These are phyloP conservation scores for Hydrotaea cyrtoneurina DNA, from an alignment of 2,888 invertebrate genomes.

Conservation along the genomic window DNA sequence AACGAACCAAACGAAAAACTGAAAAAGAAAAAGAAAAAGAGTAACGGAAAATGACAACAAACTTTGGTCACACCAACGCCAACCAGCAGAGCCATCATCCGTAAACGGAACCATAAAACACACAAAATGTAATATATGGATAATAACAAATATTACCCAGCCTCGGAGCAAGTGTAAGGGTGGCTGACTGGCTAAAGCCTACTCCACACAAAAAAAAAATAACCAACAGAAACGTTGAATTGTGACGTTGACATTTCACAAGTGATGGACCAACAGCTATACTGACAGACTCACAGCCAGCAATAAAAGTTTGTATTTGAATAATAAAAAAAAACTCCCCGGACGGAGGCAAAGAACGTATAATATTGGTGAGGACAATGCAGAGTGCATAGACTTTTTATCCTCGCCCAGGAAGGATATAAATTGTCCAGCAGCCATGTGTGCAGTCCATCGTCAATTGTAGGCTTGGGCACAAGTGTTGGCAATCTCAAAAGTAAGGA, in stretches of 20 bases:
- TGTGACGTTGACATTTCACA: constrained; percentile 62
- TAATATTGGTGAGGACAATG: neutral
- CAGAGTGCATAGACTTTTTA: neutral
- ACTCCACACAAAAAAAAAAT: constrained; percentile 14
- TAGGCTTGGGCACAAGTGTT: neutral
- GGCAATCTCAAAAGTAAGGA: neutral
- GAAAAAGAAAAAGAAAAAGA: constrained; percentile 18
- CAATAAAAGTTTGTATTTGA: constrained; percentile 62
- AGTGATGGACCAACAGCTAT: constrained; percentile 8
- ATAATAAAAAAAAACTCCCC: constrained; percentile 40
- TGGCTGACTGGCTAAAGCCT: constrained; percentile 4
- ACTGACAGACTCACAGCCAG: constrained; percentile 46
- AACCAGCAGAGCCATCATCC: neutral
- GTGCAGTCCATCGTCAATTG: neutral
- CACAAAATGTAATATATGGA: constrained; percentile 44
- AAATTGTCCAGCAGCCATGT: constrained; percentile 29
- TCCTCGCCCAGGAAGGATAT: constrained; percentile 11
- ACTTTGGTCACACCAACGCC: constrained; percentile 57
- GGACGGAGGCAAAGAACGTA: neutral
- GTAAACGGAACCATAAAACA: constrained; percentile 30
- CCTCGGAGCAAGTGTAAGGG: neutral
- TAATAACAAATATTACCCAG: constrained; percentile 28
- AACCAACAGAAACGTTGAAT: too few species aligned
- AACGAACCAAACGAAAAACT: neutral
- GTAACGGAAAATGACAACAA: constrained; percentile 61